Conservation (phyloP, 2,797 vertebrate genomes). For the Lemur catta region DNA sequence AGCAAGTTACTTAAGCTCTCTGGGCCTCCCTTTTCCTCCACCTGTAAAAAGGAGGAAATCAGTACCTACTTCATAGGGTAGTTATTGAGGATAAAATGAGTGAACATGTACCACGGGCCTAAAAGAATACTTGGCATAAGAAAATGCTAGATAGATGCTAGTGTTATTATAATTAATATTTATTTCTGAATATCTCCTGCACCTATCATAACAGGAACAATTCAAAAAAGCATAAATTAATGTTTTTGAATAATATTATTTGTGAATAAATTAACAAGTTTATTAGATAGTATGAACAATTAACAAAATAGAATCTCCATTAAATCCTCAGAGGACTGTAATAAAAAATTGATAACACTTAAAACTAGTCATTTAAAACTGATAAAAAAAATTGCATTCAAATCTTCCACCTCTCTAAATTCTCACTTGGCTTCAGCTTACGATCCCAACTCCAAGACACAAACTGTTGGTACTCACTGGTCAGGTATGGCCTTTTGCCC, state of each 20-base stretch:
- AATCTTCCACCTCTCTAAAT: neutral
- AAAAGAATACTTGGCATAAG: neutral
- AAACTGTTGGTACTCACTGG: neutral
- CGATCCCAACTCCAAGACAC: neutral
- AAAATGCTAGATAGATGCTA: neutral
- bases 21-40: neutral
- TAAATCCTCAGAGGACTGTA: neutral
- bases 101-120: neutral
- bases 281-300: neutral
- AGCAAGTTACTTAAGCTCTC: slow-evolving; percentile 3
- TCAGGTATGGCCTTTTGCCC: neutral
- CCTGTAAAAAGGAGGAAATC: neutral
- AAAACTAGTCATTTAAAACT: slow-evolving; percentile 16
- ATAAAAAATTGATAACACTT: neutral
- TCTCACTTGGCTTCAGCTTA: neutral
- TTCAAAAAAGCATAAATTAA: neutral
- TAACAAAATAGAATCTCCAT: neutral
- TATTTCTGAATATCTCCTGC: neutral
- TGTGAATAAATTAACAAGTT: neutral
- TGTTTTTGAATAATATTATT: neutral
- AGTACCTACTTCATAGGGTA: neutral
- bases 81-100: neutral
- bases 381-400: neutral
- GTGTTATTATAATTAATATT: neutral
- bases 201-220: neutral